Conservation (phyloP, 2,888 invertebrate genomes). For the Marasmarcha lunaedactyla region DNA sequence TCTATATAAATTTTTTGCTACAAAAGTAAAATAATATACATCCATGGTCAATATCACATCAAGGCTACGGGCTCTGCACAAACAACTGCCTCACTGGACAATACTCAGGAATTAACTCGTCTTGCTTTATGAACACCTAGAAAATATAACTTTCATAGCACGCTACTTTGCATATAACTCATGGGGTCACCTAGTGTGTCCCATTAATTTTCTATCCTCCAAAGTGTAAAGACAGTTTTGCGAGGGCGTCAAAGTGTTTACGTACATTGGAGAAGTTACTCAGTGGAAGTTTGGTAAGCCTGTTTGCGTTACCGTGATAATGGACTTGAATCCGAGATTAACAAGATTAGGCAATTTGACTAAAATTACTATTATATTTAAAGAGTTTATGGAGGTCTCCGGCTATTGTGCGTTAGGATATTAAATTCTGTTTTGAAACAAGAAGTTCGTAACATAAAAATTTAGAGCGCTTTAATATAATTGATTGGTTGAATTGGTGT, state of each 20-base stretch:
- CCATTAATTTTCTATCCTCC: constrained; percentile 24
- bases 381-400: no score
- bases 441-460: no score
- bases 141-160: constrained; percentile 45
- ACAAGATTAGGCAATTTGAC: no score
- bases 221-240: constrained; percentile 17
- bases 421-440: no score
- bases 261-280: neutral
- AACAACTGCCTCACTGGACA: constrained; percentile 23
- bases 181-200: constrained; percentile 27
- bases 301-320: no score
- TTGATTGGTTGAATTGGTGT: no score
- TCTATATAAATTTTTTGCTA: no score
- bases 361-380: no score
- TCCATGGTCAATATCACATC: neutral
- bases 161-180: constrained; percentile 33
- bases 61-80: constrained; percentile 28
- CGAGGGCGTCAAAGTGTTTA: neutral
- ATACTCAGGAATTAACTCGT: constrained; percentile 46
- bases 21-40: no score
- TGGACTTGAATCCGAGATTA: no score
- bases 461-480: constrained; percentile 1
- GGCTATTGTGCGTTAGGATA: no score
- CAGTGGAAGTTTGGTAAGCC: no score
- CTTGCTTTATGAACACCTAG: constrained; percentile 44